Evolutionary conservation across 2,797 vertebrate species (phyloP), one percentile per base, ranked within the genome.

Genomic region (Rhadinocentrus ornatus): DNA sequence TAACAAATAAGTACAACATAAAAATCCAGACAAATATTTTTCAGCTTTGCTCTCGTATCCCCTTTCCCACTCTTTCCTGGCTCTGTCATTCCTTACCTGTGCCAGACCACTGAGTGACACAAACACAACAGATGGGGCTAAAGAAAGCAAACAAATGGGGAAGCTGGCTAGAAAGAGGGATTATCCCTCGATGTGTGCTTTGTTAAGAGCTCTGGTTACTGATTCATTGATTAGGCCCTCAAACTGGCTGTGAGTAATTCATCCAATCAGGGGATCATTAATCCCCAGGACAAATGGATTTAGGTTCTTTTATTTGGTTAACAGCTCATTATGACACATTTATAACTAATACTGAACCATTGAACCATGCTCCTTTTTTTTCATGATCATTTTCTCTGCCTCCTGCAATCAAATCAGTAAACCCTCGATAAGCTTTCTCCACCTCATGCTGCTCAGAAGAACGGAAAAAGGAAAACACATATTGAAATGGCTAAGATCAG

Each of bases 201-300:
- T 91, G 88, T 86, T 87, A 84, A 86, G 73, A 80, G 81, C 81
- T 83, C 81, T 67, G 46, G 89, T 90, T 86, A 77, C 83, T 86
- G 87, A 91, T 88, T 91, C 88, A 89, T 89, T 82, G 83, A 86
- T 93, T 91, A 91, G 76, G 75, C 62, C 69, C 81, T 85, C 84
- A 84, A 89, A 89, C 81, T 83, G 80, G 80, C 81, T 29, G 66
- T 77, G 83, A 90, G 88, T 84, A 88, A 90, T 87, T 88, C 78
- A 76, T 79, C 87, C 90, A 92, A 92, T 92, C 90, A 80, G 83
- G 20, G 69, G 68, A 65, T 81, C 85, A 89, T 89, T 90, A 84
- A 89, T 92, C 89, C 84, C 84, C 68, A 71, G 79, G 75, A 93
- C 88, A 77, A 92, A 93, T 84, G 78, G 81, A 75, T 75, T 86